Evolutionary conservation across 1,140 invertebrate genomes (phyloP), one percentile per base, ranked within the genome.

Genomic region (Heliothis virescens): DNA sequence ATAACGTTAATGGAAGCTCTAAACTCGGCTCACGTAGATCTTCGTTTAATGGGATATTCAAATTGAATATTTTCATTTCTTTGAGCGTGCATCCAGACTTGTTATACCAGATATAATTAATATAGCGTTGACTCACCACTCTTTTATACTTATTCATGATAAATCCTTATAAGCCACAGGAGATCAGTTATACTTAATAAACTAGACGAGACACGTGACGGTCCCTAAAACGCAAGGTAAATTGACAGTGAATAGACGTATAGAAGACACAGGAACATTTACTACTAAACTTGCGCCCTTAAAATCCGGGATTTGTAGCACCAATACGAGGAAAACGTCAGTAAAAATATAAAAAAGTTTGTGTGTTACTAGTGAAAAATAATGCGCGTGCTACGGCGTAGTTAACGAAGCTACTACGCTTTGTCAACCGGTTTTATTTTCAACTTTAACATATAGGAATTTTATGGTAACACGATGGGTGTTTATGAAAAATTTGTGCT

Each of bases 21-120:
- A 41, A 34, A 34, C 52, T 55, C 69, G 7, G 21, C 52, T 53
- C 69, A 57, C 26, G 52, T 69, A 52, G 11, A 69, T 29, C 21
- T 50, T 26, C 65, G 48, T 69, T 69, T 69, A 26, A 9, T 18
- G 34, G 11, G 47, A 50, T 34, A 34, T 41, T 55, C 18, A 29
- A 72, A 72, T 72, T 72, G 26, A 72, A 72, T 57, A 57, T 72
- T 72, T 72, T 52, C 48, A 69, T 29, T 26, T 69, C 48, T 65
- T 65, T 65, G 62, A 18, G 11, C n/a, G 11, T 1, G 62, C 10
- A 47, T 41, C n/a, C 62, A 15, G 60, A 63, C 4, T 41, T 62
- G 29, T 34, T 34, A 62, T 47, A 48, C n/a, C 41, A 65, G 41
- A 65, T 65, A 34, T 18, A 18, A 41, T 65, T 69, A 69, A 69